Evolutionary conservation across 2,113 vertebrate genomes (phyloP), one percentile per base, ranked within the genome.

Genomic region (Anolis sagrei): DNA sequence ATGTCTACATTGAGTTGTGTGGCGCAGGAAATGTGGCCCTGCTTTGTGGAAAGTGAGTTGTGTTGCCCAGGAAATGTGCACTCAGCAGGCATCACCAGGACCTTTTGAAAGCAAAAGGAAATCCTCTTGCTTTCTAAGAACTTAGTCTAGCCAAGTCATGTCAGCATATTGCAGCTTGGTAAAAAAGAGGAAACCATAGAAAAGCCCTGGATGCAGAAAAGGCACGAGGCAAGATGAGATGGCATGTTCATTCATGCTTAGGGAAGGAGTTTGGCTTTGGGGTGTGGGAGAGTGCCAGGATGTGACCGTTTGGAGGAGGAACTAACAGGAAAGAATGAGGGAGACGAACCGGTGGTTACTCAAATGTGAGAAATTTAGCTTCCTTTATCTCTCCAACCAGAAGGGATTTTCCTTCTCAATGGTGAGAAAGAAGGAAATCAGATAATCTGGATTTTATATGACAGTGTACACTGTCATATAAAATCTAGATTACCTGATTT

Each of bases 81-180:
- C 81, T 69, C 44, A 32, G 25, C 36, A 23, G 32, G 14, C 44
- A 32, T 18, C 58, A 23, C 68, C 61, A 23, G 39, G 34, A 21
- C 7, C 3, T 68, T 29, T 3, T 13, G 29, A 51, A 81, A 81
- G 48, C 44, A 58, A 62, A 81, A 54, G 79, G 73, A 81, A 82
- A 54, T 14, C 48, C 16, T 14, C 4, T 25, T 69, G 64, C 79
- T 69, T 76, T 86, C 79, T 13, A 86, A 48, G 61, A 82, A 86
- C 66, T 36, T 34, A 32, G 25, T 27, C 4, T 69, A 49, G n/a
- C 29, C 72, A 4, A 25, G 4, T 32, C 2, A 32, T 4, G 72
- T 39, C 49, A 85, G 32, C 49, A 79, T 48, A 13, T 21, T 14
- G 16, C 2, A 61, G 9, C 14, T 83, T 74, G 54, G 27, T 58